A percentile compares a stretch with the other conserved stretches of the same genome.
phyloP scores from a whole-genome alignment of 2,113 vertebrate species.

The Bubo blakistoni region DNA sequence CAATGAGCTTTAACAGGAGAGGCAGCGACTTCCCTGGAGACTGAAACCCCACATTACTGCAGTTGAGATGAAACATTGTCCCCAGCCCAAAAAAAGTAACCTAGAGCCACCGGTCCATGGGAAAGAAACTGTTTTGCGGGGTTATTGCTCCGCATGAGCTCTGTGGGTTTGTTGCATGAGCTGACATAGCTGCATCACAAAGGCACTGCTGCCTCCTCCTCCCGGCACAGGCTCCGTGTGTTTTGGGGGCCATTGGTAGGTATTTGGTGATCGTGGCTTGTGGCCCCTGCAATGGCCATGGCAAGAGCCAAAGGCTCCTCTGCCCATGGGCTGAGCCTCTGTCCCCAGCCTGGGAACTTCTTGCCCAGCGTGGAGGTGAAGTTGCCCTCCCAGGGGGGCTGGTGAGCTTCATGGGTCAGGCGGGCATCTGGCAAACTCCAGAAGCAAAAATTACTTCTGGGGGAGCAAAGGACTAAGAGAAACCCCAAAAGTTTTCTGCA shows the following conservation, averaged over 20 bases:
- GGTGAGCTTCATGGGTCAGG: too few relatives aligned
- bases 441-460: background rate
- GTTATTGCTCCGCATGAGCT: background rate
- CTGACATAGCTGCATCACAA: background rate
- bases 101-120: background rate
- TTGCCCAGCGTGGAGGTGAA: background rate
- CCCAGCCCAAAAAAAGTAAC: background rate
- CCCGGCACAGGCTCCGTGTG: background rate
- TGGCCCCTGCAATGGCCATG: fast-evolving
- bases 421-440: background rate
- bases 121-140: background rate
- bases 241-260: background rate
- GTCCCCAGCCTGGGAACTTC: background rate
- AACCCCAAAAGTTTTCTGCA: background rate
- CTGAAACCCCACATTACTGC: background rate
- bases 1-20: fast-evolving
- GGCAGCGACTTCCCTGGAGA: background rate
- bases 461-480: background rate
- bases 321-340: background rate
- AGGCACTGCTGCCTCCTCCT: background rate
- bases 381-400: background rate
- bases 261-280: background rate
- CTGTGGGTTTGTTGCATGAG: background rate
- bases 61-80: background rate
- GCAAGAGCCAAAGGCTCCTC: background rate